These are phyloP conservation scores for Bicyclus anynana DNA, from an alignment of 1,140 invertebrate species.

Conservation along the genomic window DNA sequence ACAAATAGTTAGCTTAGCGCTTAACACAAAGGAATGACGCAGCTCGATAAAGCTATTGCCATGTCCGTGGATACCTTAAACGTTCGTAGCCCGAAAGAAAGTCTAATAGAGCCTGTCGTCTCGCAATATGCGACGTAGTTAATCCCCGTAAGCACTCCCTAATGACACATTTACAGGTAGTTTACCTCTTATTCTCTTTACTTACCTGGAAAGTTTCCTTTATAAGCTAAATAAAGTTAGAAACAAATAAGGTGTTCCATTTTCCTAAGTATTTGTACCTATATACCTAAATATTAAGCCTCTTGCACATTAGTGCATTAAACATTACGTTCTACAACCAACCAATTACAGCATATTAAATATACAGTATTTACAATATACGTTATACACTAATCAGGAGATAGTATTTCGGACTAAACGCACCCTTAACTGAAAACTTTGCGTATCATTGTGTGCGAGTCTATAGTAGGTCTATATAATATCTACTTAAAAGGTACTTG, in stretches of 20 bases:
- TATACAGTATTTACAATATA: no score
- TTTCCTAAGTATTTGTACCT: background rate
- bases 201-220: background rate
- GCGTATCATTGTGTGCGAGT: no score
- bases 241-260: background rate
- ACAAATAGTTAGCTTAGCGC: no score
- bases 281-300: no score
- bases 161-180: constrained; percentile 5
- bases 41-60: background rate
- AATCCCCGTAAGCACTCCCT: constrained; percentile 3
- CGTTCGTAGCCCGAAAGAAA: background rate
- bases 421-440: no score
- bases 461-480: no score
- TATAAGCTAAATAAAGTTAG: background rate
- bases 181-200: background rate
- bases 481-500: no score
- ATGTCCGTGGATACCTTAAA: background rate
- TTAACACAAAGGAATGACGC: background rate
- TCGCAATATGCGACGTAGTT: constrained; percentile 1
- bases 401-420: no score
- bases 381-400: no score
- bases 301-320: no score
- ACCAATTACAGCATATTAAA: no score
- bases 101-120: background rate
- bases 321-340: no score